Conservation (phyloP, 2,888 invertebrate species). For the Thymelicus sylvestris region DNA sequence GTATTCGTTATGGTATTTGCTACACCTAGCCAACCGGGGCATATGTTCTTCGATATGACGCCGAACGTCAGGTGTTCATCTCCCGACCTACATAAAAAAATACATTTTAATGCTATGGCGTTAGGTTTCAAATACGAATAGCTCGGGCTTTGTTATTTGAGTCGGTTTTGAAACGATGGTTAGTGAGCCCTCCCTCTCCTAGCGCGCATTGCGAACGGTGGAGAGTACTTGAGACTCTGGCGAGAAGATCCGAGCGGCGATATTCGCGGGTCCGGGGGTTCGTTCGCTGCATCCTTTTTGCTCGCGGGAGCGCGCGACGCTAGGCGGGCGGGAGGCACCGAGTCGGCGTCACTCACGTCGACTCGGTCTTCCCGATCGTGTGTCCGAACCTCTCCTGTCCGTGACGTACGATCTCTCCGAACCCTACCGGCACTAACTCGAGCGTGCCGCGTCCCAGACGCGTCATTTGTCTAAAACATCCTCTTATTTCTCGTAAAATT, state of each 20-base stretch:
- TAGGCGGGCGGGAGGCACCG: slow-evolving; percentile 76
- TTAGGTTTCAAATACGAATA: slow-evolving; percentile 58
- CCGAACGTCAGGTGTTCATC: slow-evolving; percentile 84
- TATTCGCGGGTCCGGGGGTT: slow-evolving; percentile 70
- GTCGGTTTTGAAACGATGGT: slow-evolving; percentile 55
- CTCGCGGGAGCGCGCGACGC: slow-evolving; percentile 67
- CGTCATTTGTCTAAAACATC: slow-evolving; percentile 52
- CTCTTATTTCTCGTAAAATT: slow-evolving; percentile 35
- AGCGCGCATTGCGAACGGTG: slow-evolving; percentile 66
- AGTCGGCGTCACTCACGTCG: slow-evolving; percentile 79
- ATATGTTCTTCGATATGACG: slow-evolving; percentile 83
- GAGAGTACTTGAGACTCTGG: slow-evolving; percentile 79
- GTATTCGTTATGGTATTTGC: slow-evolving; percentile 84
- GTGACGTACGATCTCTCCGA: slow-evolving; percentile 77
- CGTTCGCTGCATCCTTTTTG: slow-evolving; percentile 80
- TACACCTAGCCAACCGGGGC: slow-evolving; percentile 82
- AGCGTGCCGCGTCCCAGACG: slow-evolving; percentile 62
- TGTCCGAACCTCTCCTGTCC: slow-evolving; percentile 81
- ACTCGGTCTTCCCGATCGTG: slow-evolving; percentile 77
- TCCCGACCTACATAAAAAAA: slow-evolving; percentile 56
- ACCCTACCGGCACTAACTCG: slow-evolving; percentile 74
- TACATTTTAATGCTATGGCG: slow-evolving; percentile 54
- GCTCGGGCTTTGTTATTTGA: slow-evolving; percentile 50
- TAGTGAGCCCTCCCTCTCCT: slow-evolving; percentile 76
- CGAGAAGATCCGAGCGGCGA: slow-evolving; percentile 74